Evolutionary conservation across 2,797 vertebrate genomes (phyloP), one percentile per base, ranked within the genome.

Genomic region (Tokudaia tokunoshimensis): DNA sequence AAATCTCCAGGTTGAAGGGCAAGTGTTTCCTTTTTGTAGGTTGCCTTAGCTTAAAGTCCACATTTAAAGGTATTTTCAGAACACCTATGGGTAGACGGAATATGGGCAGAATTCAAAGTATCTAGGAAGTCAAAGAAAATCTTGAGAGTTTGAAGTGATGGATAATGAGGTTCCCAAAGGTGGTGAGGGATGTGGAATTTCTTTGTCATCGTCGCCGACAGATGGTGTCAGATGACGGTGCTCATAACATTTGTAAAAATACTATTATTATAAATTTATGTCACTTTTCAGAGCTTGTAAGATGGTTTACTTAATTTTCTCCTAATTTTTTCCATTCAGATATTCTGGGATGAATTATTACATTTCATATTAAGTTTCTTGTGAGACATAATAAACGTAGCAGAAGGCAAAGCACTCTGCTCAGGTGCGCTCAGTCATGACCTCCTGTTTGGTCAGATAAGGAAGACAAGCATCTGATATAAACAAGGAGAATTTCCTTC

Each of bases 241-340:
- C 91, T 57, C 10, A 37, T 83, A 55, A 59, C 41, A 1, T 80
- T 85, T 82, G 59, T 31, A 82, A 59, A 87, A 81, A 34, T 31
- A 85, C 24, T 74, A 31, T 44, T 63, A 85, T 80, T 86, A 65
- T 72, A 80, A 81, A 74, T 80, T 89, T 89, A 76, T 10, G 52
- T 74, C 74, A 84, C 34, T 94, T 89, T 83, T 0, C 52, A 95
- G 24, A 24, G 57, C 20, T 95, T 96, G 2, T 84, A 91, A 94
- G 47, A 61, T 17, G 19, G 94, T 50, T 67, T 90, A 50, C 52
- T 96, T 96, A 52, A 78, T 94, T 76, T 80, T 29, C 26, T 79
- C 29, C 44, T 92, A 55, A 65, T 74, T 61, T 81, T 91, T 61
- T 59, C 22, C 10, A 63, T 0, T 50, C 31, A 74, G 37, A 24